phyloP scores from a whole-genome alignment of 2,113 vertebrate species.

The Macaca nemestrina region DNA sequence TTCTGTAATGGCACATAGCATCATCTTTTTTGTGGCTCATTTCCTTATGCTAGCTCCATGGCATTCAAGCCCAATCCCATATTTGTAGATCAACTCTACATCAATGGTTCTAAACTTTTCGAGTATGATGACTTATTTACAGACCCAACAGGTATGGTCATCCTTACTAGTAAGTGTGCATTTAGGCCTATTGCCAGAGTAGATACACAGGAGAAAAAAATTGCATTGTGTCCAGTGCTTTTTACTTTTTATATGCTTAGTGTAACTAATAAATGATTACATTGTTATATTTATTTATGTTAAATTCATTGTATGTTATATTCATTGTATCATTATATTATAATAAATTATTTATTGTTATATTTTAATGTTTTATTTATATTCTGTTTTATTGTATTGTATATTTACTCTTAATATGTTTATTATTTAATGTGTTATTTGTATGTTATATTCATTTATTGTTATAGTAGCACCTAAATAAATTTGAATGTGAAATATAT shows the following conservation, averaged over 20 bases:
- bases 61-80: no score
- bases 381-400: not conserved
- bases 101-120: not conserved
- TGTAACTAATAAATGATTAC: not conserved
- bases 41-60: not conserved
- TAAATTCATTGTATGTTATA: no score
- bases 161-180: not conserved
- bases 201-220: not conserved
- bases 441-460: not conserved
- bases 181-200: not conserved
- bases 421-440: not conserved
- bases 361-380: not conserved
- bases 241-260: not conserved
- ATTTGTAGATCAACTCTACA: not conserved
- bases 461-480: not conserved
- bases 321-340: no score
- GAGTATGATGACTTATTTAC: no score
- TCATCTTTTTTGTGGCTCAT: not conserved
- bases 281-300: no score
- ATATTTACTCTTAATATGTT: not conserved
- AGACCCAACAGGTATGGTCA: not conserved
- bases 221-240: not conserved
- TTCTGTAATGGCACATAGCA: no score
- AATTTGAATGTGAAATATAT: not conserved
- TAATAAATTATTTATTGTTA: not conserved